Conservation (phyloP, 2,888 invertebrate genomes). For the Phytoseiulus persimilis region DNA sequence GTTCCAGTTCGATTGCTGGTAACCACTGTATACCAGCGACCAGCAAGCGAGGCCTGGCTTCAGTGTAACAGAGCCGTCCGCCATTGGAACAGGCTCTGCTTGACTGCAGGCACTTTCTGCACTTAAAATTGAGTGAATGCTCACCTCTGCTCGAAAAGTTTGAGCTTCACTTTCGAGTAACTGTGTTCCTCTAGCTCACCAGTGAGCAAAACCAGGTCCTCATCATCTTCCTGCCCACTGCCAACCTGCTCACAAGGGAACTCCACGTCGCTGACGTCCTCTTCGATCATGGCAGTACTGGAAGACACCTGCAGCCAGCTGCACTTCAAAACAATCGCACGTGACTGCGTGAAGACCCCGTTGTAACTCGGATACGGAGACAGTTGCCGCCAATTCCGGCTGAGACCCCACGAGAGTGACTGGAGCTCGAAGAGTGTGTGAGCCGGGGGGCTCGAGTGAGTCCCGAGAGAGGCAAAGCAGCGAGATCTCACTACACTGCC, state of each 20-base stretch:
- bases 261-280: slow-evolving; percentile 36
- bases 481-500: background rate
- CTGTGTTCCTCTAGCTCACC: slow-evolving; percentile 14
- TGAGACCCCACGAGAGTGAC: background rate
- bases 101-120: background rate
- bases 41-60: background rate
- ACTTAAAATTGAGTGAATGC: background rate
- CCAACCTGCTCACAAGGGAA: slow-evolving; percentile 8
- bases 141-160: slow-evolving; percentile 36
- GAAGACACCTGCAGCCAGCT: slow-evolving; percentile 33
- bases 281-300: slow-evolving; percentile 12
- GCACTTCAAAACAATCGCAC: slow-evolving; percentile 39
- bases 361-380: slow-evolving; percentile 5
- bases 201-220: slow-evolving; percentile 26
- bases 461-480: background rate
- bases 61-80: background rate
- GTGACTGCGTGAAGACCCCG: slow-evolving; percentile 37
- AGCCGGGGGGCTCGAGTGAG: background rate
- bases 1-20: background rate
- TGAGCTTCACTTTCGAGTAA: slow-evolving; percentile 37
- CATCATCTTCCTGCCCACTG: slow-evolving; percentile 24
- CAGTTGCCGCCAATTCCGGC: slow-evolving; percentile 5
- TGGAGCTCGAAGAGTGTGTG: background rate
- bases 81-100: background rate
- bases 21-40: background rate